These are phyloP conservation scores for Operophtera brumata DNA, from an alignment of 2,888 invertebrate genomes.

Conservation along the genomic window DNA sequence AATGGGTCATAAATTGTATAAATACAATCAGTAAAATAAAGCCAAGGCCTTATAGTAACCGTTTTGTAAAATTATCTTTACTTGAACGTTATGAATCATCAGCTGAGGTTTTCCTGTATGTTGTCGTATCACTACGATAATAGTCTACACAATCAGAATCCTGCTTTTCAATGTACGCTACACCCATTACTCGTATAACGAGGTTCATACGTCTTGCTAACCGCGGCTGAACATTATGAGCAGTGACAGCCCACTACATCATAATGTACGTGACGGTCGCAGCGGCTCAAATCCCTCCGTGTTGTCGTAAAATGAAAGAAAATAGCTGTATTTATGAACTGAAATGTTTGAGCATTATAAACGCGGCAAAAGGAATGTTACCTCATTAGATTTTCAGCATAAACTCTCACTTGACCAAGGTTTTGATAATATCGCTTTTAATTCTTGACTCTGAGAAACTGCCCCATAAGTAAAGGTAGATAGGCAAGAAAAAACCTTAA, in stretches of 20 bases:
- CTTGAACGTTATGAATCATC: too few species aligned
- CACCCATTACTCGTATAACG: conserved; percentile 7
- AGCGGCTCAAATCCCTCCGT: conserved; percentile 11
- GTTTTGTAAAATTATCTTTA: too few species aligned
- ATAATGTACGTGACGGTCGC: conserved; percentile 20
- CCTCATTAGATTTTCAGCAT: too few species aligned
- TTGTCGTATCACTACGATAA: neutral
- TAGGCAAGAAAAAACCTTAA: too few species aligned
- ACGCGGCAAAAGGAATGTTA: neutral
- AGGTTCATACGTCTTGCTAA: conserved; percentile 20
- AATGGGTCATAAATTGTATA: too few species aligned
- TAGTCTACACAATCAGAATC: neutral
- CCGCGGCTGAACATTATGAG: conserved; percentile 19
- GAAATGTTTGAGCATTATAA: neutral
- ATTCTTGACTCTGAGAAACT: too few species aligned
- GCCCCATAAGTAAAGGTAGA: too few species aligned
- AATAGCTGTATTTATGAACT: conserved; percentile 8
- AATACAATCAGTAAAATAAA: too few species aligned
- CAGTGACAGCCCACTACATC: conserved; percentile 22
- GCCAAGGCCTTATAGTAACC: too few species aligned
- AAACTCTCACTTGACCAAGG: too few species aligned
- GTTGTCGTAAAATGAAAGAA: conserved; percentile 15
- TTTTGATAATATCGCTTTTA: too few species aligned
- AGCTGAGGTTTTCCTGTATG: too few species aligned
- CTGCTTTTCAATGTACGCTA: neutral